Evolutionary conservation across 2,888 invertebrate genomes (phyloP), one percentile per base, ranked within the genome.

Genomic region (Acheta domesticus): DNA sequence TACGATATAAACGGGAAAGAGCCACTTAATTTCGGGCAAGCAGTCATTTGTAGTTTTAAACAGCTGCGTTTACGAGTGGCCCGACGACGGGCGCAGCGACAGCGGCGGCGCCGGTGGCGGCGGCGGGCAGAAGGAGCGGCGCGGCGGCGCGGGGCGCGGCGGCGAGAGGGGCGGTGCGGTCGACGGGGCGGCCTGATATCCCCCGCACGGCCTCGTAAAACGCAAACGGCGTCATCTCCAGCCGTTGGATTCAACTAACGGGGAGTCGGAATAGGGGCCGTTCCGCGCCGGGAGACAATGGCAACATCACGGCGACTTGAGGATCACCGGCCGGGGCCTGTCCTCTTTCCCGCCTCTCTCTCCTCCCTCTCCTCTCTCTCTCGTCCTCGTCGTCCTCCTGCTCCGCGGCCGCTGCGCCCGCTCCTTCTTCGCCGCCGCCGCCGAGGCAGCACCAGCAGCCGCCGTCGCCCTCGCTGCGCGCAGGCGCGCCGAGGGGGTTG

Each of bases 181-280:
- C 82, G 84, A 83, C 83, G 84, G 84, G 85, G 85, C 85, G 84
- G 84, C 84, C 84, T 85, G 85, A 83, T 84, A 85, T 84, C 85
- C 84, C 85, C 84, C 62, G 79, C 78, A 81, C 80, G 77, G 80
- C 78, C 81, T 82, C 81, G 82, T 82, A 82, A 83, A 82, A 81
- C 81, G 82, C 82, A 80, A 82, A 82, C 82, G 81, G 82, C 82
- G 82, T 80, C 82, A 83, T 82, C 82, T 80, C 77, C 83, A 83
- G 83, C 82, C 82, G 83, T 83, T 82, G 82, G 82, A 82, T 82
- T 83, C 83, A 82, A 83, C 83, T 82, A 83, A 81, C 83, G 82
- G 77, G 80, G 80, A 80, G 78, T 75, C 75, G 79, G 78, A 80
- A 80, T 80, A 75, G 79, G 79, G 79, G 76, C 78, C 76, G 80